A percentile compares a stretch with the other conserved stretches of the same genome.
Conservation (phyloP, 2,113 vertebrate genomes). For the Bubo bubo region DNA sequence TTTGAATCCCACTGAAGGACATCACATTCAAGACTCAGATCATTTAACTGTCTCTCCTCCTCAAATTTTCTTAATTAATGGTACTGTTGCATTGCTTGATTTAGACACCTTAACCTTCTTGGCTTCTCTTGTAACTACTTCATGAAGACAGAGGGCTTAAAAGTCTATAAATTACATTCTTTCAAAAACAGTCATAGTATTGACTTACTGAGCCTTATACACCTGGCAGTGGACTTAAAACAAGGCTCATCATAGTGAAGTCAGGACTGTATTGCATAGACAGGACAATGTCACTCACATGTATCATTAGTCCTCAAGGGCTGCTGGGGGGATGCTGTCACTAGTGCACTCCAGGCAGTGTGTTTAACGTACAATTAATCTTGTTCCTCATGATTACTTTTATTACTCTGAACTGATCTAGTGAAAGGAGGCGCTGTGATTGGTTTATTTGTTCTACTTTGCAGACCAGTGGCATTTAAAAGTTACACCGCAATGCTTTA, state of each 20-base stretch:
- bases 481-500: not conserved
- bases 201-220: not conserved
- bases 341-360: not conserved
- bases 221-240: not conserved
- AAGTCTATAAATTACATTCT: not conserved
- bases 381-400: not conserved
- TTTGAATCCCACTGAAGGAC: not conserved
- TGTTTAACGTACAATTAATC: constrained; percentile 3
- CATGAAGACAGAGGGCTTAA: not conserved
- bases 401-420: not conserved
- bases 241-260: not conserved
- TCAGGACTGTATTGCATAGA: not conserved
- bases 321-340: not conserved
- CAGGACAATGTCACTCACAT: not conserved
- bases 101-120: not conserved
- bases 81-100: not conserved
- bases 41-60: not conserved
- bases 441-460: constrained; percentile 6
- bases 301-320: not conserved
- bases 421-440: not conserved
- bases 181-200: not conserved
- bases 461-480: not conserved
- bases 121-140: not conserved
- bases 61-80: not conserved
- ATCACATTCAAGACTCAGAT: not conserved